Evolutionary conservation across 35 echinoderm and acorn worm species (phyloP).

Genomic region (Ophioderma brevispina): DNA sequence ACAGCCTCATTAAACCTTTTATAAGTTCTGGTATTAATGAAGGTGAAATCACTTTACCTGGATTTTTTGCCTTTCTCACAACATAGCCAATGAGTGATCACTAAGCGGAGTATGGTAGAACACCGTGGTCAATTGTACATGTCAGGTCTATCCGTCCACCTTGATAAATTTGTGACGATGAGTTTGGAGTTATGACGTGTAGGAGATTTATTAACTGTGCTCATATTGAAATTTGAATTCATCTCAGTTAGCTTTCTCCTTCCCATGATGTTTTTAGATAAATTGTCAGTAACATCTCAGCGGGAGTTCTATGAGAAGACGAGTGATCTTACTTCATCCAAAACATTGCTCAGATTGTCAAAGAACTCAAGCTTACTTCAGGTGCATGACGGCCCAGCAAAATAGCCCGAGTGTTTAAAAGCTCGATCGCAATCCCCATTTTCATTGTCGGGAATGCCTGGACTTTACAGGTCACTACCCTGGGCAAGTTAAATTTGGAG

Average conservation of each 20-base stretch:
- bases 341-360: background rate
- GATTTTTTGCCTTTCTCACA: background rate
- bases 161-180: background rate
- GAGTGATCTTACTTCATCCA: background rate
- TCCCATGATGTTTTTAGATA: background rate
- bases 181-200: background rate
- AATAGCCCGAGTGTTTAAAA: background rate
- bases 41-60: background rate
- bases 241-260: background rate
- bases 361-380: background rate
- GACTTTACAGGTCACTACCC: background rate
- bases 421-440: background rate
- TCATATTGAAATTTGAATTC: background rate
- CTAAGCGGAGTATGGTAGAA: background rate
- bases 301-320: background rate
- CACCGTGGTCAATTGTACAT: background rate
- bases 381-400: background rate
- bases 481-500: background rate
- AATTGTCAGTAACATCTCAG: background rate
- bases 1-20: background rate
- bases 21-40: background rate
- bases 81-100: background rate
- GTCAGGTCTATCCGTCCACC: background rate
- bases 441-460: background rate
- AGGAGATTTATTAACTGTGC: background rate